Percentiles rank a stretch among this genome's conserved stretches.
phyloP scores from a whole-genome alignment of 2,113 vertebrate genomes.

The Orientallactaga bullata region DNA sequence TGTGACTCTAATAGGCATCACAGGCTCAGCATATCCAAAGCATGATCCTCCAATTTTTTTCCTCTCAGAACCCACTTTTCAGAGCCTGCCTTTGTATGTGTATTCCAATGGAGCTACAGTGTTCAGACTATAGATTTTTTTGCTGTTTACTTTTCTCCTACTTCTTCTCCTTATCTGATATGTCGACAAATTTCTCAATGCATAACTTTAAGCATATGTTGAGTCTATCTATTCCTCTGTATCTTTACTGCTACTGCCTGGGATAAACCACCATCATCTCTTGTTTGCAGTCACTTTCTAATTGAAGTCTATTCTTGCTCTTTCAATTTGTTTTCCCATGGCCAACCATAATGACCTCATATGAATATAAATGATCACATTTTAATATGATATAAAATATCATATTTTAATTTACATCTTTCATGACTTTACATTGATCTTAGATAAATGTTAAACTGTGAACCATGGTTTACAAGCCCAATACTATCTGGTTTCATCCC shows the following conservation, averaged over 20 bases:
- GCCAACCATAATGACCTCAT: background rate
- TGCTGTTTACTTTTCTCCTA: background rate
- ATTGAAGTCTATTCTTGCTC: background rate
- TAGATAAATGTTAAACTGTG: constrained; percentile 15
- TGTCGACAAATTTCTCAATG: background rate
- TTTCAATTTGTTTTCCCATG: background rate
- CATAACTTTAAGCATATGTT: background rate
- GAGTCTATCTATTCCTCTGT: background rate
- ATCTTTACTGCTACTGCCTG: background rate
- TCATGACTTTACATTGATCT: background rate
- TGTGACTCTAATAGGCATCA: background rate
- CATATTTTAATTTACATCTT: background rate
- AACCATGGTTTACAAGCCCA: background rate
- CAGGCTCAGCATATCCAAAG: background rate
- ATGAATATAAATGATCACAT: background rate
- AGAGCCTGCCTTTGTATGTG: constrained; percentile 11
- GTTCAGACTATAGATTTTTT: background rate
- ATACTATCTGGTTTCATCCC: background rate
- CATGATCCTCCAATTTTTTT: background rate
- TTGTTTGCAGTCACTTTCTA: background rate
- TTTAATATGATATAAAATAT: no score
- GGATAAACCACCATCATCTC: background rate
- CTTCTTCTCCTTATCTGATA: background rate
- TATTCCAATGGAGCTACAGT: background rate
- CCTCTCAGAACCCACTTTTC: background rate